Conservation (phyloP, 2,888 invertebrate species). For the Chromoteleia sp. region DNA sequence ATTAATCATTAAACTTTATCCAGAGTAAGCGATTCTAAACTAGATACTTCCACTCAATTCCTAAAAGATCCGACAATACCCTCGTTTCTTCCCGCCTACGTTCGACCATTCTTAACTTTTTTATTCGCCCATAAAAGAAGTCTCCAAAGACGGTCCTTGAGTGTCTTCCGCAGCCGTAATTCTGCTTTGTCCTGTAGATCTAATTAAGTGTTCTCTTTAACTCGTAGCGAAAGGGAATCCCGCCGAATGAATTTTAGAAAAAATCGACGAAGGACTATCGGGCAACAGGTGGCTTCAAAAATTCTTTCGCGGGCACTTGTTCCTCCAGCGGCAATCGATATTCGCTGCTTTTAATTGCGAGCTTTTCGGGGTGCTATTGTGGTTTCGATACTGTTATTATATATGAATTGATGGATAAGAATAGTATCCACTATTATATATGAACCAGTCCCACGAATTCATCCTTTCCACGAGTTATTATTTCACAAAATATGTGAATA, state of each 20-base stretch:
- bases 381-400: not conserved
- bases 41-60: not conserved
- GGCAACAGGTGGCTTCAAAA: slow-evolving; percentile 57
- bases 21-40: not conserved
- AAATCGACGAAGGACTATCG: slow-evolving; percentile 1
- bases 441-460: slow-evolving; percentile 3
- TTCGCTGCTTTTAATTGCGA: slow-evolving; percentile 38
- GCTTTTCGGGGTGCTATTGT: slow-evolving; percentile 21
- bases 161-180: slow-evolving; percentile 21
- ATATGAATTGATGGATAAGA: not conserved
- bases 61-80: slow-evolving; percentile 10
- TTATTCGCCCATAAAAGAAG: slow-evolving; percentile 37
- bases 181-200: slow-evolving; percentile 27
- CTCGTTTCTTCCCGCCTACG: not conserved
- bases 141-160: slow-evolving; percentile 17
- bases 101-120: slow-evolving; percentile 28
- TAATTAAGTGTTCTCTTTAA: slow-evolving; percentile 39
- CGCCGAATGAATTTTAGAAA: slow-evolving; percentile 30
- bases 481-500: slow-evolving; percentile 7
- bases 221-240: not conserved
- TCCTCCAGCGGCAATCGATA: slow-evolving; percentile 35
- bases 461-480: slow-evolving; percentile 18
- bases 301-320: slow-evolving; percentile 38
- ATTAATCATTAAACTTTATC: no score
- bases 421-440: not conserved